phyloP scores from a whole-genome alignment of 1,140 invertebrate genomes.

The Hycleus cichorii region DNA sequence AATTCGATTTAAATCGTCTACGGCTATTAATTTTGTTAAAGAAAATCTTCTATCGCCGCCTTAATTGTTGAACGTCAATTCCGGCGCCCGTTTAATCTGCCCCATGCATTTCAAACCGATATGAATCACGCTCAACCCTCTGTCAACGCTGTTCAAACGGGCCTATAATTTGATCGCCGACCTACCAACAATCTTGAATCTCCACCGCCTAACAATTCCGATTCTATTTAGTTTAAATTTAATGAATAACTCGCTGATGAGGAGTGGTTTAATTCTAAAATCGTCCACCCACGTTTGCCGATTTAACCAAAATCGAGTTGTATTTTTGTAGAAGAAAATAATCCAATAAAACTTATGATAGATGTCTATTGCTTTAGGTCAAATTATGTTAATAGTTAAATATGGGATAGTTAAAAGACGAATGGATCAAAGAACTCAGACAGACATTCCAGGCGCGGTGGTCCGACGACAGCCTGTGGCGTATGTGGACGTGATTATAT shows the following conservation, averaged over 20 bases:
- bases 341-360: too few species aligned
- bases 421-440: constrained; percentile 29
- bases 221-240: too few species aligned
- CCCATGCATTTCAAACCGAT: constrained; percentile 5
- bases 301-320: too few species aligned
- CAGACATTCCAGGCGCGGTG: constrained; percentile 27
- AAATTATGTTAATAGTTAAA: constrained; percentile 28
- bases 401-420: constrained; percentile 23
- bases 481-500: constrained; percentile 28
- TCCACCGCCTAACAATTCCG: too few species aligned
- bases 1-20: too few species aligned
- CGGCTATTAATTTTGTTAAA: constrained; percentile 1
- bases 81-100: constrained; percentile 16
- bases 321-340: too few species aligned
- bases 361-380: too few species aligned
- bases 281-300: too few species aligned
- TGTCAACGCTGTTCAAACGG: constrained; percentile 22
- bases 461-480: constrained; percentile 23
- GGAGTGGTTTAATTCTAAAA: too few species aligned
- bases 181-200: too few species aligned
- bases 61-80: constrained; percentile 7
- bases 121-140: constrained; percentile 23
- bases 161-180: constrained; percentile 20
- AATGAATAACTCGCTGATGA: too few species aligned
- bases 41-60: background rate